Percentiles rank a stretch among this genome's conserved stretches.
Evolutionary conservation across 2,113 vertebrate genomes (phyloP).

Genomic region (Serilophus lunatus): DNA sequence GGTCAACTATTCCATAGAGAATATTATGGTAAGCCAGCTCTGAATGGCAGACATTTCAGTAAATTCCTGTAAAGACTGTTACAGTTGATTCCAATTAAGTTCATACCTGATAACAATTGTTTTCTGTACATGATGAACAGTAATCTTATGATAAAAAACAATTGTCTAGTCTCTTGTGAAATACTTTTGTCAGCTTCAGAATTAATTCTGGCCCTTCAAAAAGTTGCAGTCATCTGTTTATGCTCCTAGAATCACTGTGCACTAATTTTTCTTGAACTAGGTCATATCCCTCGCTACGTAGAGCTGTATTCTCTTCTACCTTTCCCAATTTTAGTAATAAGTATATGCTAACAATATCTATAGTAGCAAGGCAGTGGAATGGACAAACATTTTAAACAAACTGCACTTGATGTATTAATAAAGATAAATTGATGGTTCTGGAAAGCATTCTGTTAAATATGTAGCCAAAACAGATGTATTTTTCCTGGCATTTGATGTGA

Average conservation of each 20-base stretch:
- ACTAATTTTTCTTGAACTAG: conserved; percentile 54
- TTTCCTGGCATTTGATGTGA: conserved; percentile 49
- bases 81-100: conserved; percentile 80
- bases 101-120: conserved; percentile 70
- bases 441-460: conserved; percentile 48
- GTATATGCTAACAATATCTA: conserved; percentile 15
- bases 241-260: conserved; percentile 28
- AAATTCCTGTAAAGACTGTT: conserved; percentile 73
- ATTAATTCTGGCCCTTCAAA: conserved; percentile 57
- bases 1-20: conserved; percentile 91
- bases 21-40: conserved; percentile 82
- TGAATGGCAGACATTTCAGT: conserved; percentile 77
- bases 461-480: conserved; percentile 44
- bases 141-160: conserved; percentile 60
- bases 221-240: conserved; percentile 22
- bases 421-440: conserved; percentile 37
- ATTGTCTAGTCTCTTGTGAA: conserved; percentile 53
- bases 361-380: neutral
- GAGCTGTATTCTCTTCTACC: conserved; percentile 24
- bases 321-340: conserved; percentile 30
- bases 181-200: conserved; percentile 49
- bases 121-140: conserved; percentile 65
- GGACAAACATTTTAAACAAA: conserved; percentile 45
- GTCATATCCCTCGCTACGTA: conserved; percentile 11
- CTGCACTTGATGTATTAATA: conserved; percentile 46